These are phyloP conservation scores for Arctopsyche grandis DNA, from an alignment of 1,140 invertebrate genomes.

Conservation along the genomic window DNA sequence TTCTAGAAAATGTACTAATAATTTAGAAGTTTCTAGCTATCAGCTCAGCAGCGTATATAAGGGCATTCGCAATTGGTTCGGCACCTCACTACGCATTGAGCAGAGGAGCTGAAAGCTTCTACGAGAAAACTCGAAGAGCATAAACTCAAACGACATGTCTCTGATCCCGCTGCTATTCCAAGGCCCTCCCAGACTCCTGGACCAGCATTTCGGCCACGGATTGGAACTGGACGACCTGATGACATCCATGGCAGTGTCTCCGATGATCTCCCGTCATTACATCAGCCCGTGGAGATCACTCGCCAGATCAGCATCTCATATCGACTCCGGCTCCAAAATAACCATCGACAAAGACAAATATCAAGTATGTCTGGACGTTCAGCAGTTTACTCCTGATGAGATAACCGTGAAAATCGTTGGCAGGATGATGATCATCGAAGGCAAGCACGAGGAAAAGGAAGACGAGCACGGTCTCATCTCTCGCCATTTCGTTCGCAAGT, in stretches of 20 bases:
- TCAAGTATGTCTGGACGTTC: conserved; percentile 81
- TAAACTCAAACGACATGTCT: conserved; percentile 7
- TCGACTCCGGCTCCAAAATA: conserved; percentile 62
- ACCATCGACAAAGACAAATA: conserved; percentile 69
- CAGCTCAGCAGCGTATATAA: neutral
- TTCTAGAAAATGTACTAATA: neutral
- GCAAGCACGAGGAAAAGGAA: conserved; percentile 80
- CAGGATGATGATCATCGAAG: conserved; percentile 74
- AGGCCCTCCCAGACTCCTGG: conserved; percentile 66
- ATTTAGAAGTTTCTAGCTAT: neutral
- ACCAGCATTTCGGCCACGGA: conserved; percentile 71
- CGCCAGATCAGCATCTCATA: conserved; percentile 52
- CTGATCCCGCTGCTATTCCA: conserved; percentile 13
- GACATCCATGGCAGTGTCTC: conserved; percentile 53
- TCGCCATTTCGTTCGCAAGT: conserved; percentile 76
- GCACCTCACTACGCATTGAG: neutral
- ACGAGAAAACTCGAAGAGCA: neutral
- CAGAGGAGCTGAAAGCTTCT: neutral
- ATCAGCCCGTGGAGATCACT: conserved; percentile 43
- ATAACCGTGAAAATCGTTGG: conserved; percentile 84
- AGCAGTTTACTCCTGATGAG: conserved; percentile 86
- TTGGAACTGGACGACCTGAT: conserved; percentile 69
- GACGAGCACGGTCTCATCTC: conserved; percentile 80
- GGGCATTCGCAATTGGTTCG: neutral
- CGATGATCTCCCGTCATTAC: neutral